phyloP scores from a whole-genome alignment of 2,888 invertebrate species.

The Acrobasis repandana region DNA sequence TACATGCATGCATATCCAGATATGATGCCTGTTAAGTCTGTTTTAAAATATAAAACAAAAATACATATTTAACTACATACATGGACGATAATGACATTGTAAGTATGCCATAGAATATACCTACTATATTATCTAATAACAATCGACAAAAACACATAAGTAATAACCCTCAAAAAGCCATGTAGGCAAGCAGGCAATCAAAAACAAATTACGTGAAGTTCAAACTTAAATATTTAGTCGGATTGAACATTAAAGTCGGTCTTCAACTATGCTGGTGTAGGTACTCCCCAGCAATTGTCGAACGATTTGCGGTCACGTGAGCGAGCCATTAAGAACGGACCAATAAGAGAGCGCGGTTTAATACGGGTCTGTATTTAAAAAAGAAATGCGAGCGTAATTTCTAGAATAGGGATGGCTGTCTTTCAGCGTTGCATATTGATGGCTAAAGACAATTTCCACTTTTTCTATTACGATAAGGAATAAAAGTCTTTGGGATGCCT shows the following conservation, averaged over 20 bases:
- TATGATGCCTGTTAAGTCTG: too few relatives aligned
- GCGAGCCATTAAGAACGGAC: conserved; percentile 71
- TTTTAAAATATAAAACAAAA: too few relatives aligned
- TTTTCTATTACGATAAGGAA: too few relatives aligned
- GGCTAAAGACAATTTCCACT: background rate
- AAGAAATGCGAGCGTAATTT: conserved; percentile 52
- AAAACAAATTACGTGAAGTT: conserved; percentile 32
- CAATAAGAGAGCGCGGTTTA: conserved; percentile 71
- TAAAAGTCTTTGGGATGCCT: too few relatives aligned
- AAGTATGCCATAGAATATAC: background rate
- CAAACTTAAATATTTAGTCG: conserved; percentile 31
- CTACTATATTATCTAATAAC: background rate
- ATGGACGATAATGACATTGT: conserved; percentile 10
- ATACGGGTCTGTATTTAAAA: conserved; percentile 73
- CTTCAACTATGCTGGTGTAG: conserved; percentile 52
- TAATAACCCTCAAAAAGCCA: conserved; percentile 21
- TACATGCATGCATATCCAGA: too few relatives aligned
- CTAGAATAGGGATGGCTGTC: conserved; percentile 42
- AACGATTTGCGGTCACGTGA: conserved; percentile 80
- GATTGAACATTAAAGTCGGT: conserved; percentile 33
- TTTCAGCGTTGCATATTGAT: conserved; percentile 22
- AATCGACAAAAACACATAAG: conserved; percentile 17
- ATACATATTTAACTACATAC: background rate
- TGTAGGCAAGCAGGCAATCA: conserved; percentile 31
- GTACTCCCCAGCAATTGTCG: conserved; percentile 63